Conservation (phyloP, 2,888 invertebrate species). For the Amblyjoppa proteus region DNA sequence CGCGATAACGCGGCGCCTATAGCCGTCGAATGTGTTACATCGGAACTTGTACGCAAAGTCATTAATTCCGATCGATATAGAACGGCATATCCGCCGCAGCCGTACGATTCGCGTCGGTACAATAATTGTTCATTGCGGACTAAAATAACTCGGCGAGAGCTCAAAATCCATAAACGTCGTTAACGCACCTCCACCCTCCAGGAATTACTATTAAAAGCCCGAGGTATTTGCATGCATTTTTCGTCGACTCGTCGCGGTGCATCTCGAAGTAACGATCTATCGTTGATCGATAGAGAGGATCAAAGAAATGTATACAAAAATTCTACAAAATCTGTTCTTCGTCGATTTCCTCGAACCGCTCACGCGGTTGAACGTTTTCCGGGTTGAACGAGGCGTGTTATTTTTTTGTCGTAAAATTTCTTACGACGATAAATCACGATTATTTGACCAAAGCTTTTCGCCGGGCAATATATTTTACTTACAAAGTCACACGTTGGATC, state of each 20-base stretch:
- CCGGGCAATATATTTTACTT: constrained; percentile 85
- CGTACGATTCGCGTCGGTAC: constrained; percentile 30
- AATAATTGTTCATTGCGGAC: constrained; percentile 52
- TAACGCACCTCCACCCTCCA: constrained; percentile 38
- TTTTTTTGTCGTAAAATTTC: constrained; percentile 76
- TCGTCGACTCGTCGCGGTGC: background rate
- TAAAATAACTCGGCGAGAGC: constrained; percentile 44
- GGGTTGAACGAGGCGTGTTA: constrained; percentile 8
- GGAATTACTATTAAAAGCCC: constrained; percentile 41
- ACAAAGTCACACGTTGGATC: constrained; percentile 84
- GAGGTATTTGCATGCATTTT: background rate
- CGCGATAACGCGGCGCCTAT: constrained; percentile 4
- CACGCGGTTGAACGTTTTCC: constrained; percentile 21
- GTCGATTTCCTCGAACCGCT: constrained; percentile 6
- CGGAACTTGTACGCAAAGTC: constrained; percentile 36
- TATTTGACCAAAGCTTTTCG: constrained; percentile 84
- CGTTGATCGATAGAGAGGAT: background rate
- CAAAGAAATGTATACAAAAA: background rate
- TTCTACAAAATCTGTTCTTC: background rate
- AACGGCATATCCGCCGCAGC: constrained; percentile 16
- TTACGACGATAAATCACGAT: constrained; percentile 84
- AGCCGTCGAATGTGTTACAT: constrained; percentile 23
- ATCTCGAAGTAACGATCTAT: background rate
- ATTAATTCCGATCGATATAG: constrained; percentile 49
- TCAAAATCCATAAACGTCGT: constrained; percentile 55